These are phyloP conservation scores for Rhizoglyphus robini DNA, from an alignment of 1,140 invertebrate species.

Conservation along the genomic window DNA sequence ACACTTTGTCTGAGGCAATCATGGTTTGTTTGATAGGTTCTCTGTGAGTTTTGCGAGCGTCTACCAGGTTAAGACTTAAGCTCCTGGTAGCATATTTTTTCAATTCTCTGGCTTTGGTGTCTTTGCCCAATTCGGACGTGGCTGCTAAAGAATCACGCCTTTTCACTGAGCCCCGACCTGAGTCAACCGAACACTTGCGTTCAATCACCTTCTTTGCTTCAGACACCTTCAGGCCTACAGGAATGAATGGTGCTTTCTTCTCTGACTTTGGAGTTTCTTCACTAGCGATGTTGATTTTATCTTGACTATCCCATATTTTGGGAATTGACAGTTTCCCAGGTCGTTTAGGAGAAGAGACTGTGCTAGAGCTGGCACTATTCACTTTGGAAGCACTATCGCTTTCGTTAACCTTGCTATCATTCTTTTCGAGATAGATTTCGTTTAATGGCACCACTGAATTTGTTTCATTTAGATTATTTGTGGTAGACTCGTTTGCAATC, in stretches of 20 bases:
- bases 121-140: not conserved
- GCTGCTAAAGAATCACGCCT: slow-evolving; percentile 1
- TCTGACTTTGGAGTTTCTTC: slow-evolving; percentile 20
- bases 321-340: slow-evolving; percentile 21
- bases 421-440: no score
- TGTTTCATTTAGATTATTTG: slow-evolving; percentile 4
- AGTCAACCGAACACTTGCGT: slow-evolving; percentile 3
- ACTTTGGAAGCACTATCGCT: not conserved
- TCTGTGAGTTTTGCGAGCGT: not conserved
- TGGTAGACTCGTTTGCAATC: not conserved
- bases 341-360: not conserved
- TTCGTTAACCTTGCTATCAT: not conserved
- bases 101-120: not conserved
- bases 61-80: not conserved
- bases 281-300: not conserved
- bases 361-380: not conserved
- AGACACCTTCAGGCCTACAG: slow-evolving; percentile 28
- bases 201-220: slow-evolving; percentile 31
- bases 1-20: not conserved
- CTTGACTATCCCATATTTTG: slow-evolving; percentile 17
- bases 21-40: not conserved
- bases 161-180: not conserved
- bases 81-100: slow-evolving; percentile 3
- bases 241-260: slow-evolving; percentile 28
- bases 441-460: no score